A percentile compares a stretch with the other conserved stretches of the same genome.
Evolutionary conservation across 2,888 invertebrate genomes (phyloP).

Genomic region (Ectemnius cavifrons): DNA sequence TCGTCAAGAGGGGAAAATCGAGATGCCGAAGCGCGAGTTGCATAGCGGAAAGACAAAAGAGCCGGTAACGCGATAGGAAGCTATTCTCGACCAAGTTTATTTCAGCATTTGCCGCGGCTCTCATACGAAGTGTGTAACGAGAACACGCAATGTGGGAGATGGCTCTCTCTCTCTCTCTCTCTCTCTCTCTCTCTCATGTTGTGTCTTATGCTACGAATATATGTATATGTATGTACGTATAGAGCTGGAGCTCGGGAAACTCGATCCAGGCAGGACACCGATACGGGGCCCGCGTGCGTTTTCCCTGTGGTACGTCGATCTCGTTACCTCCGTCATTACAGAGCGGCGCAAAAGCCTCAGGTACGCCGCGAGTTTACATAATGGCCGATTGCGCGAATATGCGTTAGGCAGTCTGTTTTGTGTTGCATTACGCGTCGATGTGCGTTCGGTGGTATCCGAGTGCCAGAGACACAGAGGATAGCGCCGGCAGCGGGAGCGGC

Average conservation of each 20-base stretch:
- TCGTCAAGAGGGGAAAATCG: background rate
- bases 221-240: background rate
- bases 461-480: too few species aligned
- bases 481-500: too few species aligned
- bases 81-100: constrained; percentile 1
- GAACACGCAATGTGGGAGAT: background rate
- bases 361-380: constrained; percentile 14
- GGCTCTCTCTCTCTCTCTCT: too few species aligned
- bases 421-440: too few species aligned
- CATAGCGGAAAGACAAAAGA: constrained; percentile 7
- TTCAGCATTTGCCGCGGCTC: background rate
- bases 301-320: constrained; percentile 41
- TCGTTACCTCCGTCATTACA: constrained; percentile 37
- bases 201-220: constrained; percentile 23
- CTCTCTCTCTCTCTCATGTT: too few species aligned
- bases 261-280: constrained; percentile 57
- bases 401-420: too few species aligned
- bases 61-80: background rate
- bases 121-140: too few species aligned
- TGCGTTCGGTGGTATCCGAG: too few species aligned
- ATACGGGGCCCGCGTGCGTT: constrained; percentile 49
- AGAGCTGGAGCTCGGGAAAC: constrained; percentile 32
- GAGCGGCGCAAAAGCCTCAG: constrained; percentile 11
- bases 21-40: background rate
- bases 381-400: too few species aligned